Base-by-base conservation (phyloP, 2,113 vertebrate genomes). In the Oryzias celebensis region DNA sequence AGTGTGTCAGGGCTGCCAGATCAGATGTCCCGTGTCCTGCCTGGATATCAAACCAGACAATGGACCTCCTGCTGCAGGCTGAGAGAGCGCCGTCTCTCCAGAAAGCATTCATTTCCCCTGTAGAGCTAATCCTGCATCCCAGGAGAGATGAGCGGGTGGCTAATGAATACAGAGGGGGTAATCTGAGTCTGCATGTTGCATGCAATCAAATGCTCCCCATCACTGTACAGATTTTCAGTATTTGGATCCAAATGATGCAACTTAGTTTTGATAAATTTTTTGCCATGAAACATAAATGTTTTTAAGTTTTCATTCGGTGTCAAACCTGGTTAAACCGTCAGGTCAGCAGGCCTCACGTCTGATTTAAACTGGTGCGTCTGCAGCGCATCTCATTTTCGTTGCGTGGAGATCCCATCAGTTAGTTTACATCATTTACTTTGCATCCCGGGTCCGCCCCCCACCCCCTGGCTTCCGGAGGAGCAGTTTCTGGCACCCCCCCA, bases 51-150 rank as follows among this genome's bases (percentile, higher is more conserved):
- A 62, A 80, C 65, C 73, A 84, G 71, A 88, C 85, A 87, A 87
- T 87, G 52, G 80, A 73, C 72, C 82, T 84, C 83, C 82, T 82
- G 82, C 86, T 84, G 77, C 64, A 72, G 75, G 70, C 85, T 20
- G 68, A 62, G 60, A 76, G 69, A 71, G 73, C 46, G 64, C 61
- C 22, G 57, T 68, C 83, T 73, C 75, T 72, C 78, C 75, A 75
- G 59, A 77, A 75, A 78, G 77, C 81, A 68, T 87, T 88, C 28
- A 87, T 81, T 87, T 86, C 86, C 81, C 76, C 57, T 81, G 72
- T 52, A 52, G 41, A 67, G 64, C 77, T 90, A 86, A 88, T 90
- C 86, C 85, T 77, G 23, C 51, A 58, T 87, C 85, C 88, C 84
- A 61, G 65, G 88, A 84, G 86, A 86, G 72, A 62, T 12, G 46